Conservation (phyloP, 1,140 invertebrate species). For the Heterodera schachtii region DNA sequence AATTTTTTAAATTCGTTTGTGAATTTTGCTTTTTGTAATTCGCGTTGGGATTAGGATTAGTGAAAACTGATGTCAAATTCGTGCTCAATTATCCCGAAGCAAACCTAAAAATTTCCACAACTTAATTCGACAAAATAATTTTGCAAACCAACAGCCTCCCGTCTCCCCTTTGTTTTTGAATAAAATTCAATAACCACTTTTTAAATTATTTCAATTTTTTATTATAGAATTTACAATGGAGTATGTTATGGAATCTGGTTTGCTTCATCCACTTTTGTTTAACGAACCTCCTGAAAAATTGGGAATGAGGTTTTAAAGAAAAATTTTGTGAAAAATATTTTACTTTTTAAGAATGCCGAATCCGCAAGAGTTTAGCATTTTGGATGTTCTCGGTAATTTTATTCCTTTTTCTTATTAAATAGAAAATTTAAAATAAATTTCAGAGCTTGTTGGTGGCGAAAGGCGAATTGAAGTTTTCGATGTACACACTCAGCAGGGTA, state of each 20-base stretch:
- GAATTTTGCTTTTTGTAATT: too few relatives aligned
- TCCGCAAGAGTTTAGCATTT: conserved; percentile 26
- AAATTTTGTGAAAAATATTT: too few relatives aligned
- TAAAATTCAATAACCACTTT: too few relatives aligned
- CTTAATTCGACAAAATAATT: too few relatives aligned
- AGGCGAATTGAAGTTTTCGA: conserved; percentile 44
- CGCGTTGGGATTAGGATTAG: too few relatives aligned
- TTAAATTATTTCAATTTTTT: too few relatives aligned
- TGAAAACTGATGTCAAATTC: too few relatives aligned
- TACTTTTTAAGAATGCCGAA: conserved; percentile 21
- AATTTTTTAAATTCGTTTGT: too few relatives aligned
- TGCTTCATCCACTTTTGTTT: conserved; percentile 30
- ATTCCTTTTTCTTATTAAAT: not conserved
- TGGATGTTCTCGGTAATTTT: conserved; percentile 29
- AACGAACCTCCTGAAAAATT: conserved; percentile 23
- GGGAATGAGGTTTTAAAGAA: conserved; percentile 41
- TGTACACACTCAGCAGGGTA: conserved; percentile 40
- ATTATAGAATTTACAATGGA: conserved; percentile 33
- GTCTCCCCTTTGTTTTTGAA: too few relatives aligned
- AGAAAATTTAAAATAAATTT: not conserved
- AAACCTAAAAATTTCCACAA: too few relatives aligned
- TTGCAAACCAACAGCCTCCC: too few relatives aligned
- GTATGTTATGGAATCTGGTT: conserved; percentile 23
- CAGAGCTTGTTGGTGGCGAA: conserved; percentile 29
- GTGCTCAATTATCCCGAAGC: too few relatives aligned